Base-by-base conservation (phyloP, 1,140 invertebrate genomes). In the Zaprionus lachaisei region DNA sequence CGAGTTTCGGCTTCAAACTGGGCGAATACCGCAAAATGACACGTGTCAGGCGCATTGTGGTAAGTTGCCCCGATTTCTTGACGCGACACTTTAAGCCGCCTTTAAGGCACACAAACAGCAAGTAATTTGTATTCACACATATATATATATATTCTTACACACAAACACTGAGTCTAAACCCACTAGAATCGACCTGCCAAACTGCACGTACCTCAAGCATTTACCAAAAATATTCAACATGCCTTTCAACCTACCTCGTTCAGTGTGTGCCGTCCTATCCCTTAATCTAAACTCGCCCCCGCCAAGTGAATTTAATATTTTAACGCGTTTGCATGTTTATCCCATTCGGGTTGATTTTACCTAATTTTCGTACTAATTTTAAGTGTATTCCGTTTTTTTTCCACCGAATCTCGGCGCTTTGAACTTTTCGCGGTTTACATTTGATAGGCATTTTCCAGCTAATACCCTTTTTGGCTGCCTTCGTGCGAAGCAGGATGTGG, bases 1-100 rank as follows among this genome's bases (percentile, higher is more conserved):
- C 62, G 51, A 41, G 67, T 44, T 68, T 66, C 66, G 67, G 86
- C 76, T 69, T 90, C 70, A 89, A 89, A 68, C 82, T 87, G 87
- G 86, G 77, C 64, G 80, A 91, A 61, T 91, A 91, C 75, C 86
- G 83, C 72, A 91, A 86, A 87, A 91, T 91, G 86, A 91, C 86
- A 91, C 86, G 86, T 87, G 86, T 91, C 71, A 85, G 86, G 87
- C 86, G 86, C 65, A 91, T 91, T 81, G 86, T 91, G 83, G 86
- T 91, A 84, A 91, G 86, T 79, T 34, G 56, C 56, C 51, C 4
- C 34, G 17, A 51, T 24, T 20, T 47, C 28, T 51, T 24, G 28
- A 34, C 31, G 47, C 55, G 17, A 34, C 41, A 51, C 41, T 28
- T 63, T 17, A 61, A 66, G 58, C 47, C 24, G 63, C 55, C 64